Percentiles rank a stretch among this genome's conserved stretches.
phyloP scores from a whole-genome alignment of 2,113 vertebrate species.

The Galbula dea region DNA sequence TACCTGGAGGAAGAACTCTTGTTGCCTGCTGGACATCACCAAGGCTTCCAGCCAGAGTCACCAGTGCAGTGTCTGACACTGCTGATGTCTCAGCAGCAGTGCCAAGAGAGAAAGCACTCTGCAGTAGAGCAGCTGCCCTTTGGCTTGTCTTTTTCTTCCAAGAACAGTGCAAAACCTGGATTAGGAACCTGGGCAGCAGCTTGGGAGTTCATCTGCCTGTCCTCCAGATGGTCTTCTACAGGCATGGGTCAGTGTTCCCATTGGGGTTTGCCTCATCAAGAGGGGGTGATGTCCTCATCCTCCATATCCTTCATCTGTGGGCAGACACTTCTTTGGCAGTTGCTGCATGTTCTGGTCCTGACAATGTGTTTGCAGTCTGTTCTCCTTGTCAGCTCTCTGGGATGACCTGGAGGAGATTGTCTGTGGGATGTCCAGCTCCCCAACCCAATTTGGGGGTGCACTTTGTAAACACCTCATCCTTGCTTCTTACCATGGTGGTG shows the following conservation, averaged over 20 bases:
- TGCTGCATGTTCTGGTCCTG: background rate
- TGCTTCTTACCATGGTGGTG: background rate
- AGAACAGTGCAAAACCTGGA: background rate
- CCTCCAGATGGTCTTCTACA: background rate
- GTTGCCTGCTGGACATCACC: background rate
- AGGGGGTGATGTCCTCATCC: background rate
- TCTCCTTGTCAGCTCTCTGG: background rate
- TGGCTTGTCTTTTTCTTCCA: background rate
- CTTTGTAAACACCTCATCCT: background rate
- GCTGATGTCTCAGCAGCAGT: background rate
- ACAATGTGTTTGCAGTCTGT: background rate
- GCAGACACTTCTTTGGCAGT: background rate
- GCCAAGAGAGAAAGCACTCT: background rate
- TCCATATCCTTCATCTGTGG: background rate
- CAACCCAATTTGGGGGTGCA: too few species aligned
- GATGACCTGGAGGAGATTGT: background rate
- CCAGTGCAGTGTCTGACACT: too few species aligned
- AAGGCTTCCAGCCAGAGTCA: background rate
- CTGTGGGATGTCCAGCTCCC: background rate
- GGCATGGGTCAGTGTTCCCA: background rate
- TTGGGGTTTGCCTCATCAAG: too few species aligned
- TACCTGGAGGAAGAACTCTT: background rate
- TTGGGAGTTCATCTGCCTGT: background rate
- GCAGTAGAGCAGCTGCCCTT: background rate
- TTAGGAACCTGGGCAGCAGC: background rate